Base-by-base conservation (phyloP, 2,113 vertebrate genomes). In the Fregata magnificens region DNA sequence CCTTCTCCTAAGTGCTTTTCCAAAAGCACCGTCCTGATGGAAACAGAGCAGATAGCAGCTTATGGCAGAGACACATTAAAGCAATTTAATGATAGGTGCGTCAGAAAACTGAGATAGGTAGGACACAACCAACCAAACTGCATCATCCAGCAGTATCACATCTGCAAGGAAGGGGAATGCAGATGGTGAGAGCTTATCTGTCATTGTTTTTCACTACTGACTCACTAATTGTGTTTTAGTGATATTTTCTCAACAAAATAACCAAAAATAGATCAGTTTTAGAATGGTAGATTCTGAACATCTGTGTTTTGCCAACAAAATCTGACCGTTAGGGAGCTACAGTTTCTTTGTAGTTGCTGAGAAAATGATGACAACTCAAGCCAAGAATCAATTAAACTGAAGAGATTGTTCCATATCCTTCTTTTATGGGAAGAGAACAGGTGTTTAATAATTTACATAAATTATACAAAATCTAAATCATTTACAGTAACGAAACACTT, bases 361-460 rank as follows among this genome's bases (percentile, higher is more conserved):
- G 90, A 97, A 98, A 97, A 97, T 96, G 97, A 97, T 76, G 97
- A 94, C 93, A 96, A 70, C 63, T 95, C 90, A 96, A 94, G 96
- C 95, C 96, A 98, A 96, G 70, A 98, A 97, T 98, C 96, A 96
- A 95, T 98, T 98, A 98, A 97, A 96, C 66, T 80, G 88, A 97
- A 92, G 89, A 97, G 78, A 95, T 94, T 81, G 65, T 95, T 98
- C 90, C 85, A 85, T 95, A 94, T 94, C 85, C 91, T 97, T 97
- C 82, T 97, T 98, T 98, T 96, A 97, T 97, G 94, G 94, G 93
- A 98, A 96, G 76, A 97, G 96, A 98, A 96, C 97, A 98, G 96
- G 97, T 98, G 97, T 96, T 98, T 98, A 98, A 98, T 97, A 98
- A 97, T 98, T 98, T 98, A 95, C 97, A 97, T 97, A 98, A 98